Evolutionary conservation across 2,888 invertebrate genomes (phyloP), one percentile per base, ranked within the genome.

Genomic region (Caenorhabditis doughertyi): DNA sequence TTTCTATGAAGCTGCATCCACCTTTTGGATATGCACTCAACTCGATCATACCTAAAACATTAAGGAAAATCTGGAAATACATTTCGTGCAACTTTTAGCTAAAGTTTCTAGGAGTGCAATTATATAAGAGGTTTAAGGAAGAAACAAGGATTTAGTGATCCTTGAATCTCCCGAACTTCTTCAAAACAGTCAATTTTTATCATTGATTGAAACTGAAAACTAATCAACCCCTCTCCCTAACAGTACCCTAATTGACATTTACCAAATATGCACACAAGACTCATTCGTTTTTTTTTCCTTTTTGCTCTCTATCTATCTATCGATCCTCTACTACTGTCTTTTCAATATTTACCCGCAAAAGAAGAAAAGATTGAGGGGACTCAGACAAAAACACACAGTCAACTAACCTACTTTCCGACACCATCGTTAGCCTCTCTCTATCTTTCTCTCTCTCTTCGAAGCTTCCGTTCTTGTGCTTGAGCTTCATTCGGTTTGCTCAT

Each of bases 271-370:
- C 47, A n/a, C 44, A 44, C 64, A 64, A 47, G n/a, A 64, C 65
- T 51, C 23, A 32, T 65, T 35, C 21, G 27, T 55, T 16, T 4
- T 53, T 27, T 16, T 27, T 27, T 8, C 13, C 3, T 42, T 42
- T 42, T 42, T 4, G 16, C 42, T 23, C 16, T 60, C 60, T 60
- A 18, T 25, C 42, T 60, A n/a, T 56, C 44, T 51, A 65, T 65
- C 47, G 65, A 65, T 65, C 65, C 35, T 21, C 55, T 29, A 18
- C 64, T 25, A 47, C 62, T 42, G 60, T 62, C 62, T 18, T 60
- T 39, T 65, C 32, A 51, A 65, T 65, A 65, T 65, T 65, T 65
- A 65, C 65, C 65, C 65, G 65, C 49, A 65, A 65, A 65, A 65
- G 32, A 35, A 65, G n/a, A 51, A 39, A 21, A 44, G 39, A 62